Conservation (phyloP, 1,140 invertebrate species). For the Bradysia coprophila region DNA sequence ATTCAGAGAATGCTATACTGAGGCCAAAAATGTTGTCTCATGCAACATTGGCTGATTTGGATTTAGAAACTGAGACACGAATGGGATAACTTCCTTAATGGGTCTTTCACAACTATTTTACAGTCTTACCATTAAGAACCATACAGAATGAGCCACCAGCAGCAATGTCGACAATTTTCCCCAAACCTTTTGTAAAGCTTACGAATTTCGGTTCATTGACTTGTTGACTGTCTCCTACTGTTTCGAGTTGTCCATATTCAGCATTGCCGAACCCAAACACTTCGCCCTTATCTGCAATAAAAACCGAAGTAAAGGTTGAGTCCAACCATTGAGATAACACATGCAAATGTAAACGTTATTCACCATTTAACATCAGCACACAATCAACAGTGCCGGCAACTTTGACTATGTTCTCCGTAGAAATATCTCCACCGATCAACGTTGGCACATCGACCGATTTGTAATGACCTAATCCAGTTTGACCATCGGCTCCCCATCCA, state of each 20-base stretch:
- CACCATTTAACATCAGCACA: conserved; percentile 76
- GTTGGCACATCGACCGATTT: conserved; percentile 35
- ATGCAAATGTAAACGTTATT: not conserved
- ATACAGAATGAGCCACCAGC: conserved; percentile 76
- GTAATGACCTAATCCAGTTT: conserved; percentile 69
- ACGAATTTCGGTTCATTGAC: conserved; percentile 50
- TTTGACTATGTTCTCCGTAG: conserved; percentile 63
- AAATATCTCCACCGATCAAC: conserved; percentile 61
- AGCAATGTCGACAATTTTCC: conserved; percentile 64
- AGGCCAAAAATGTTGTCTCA: no score
- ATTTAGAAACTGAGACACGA: no score
- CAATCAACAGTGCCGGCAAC: conserved; percentile 67
- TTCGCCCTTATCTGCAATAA: conserved; percentile 59
- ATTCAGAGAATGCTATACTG: no score
- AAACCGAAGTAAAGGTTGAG: not conserved
- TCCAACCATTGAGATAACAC: not conserved
- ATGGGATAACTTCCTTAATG: no score
- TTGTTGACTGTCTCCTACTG: conserved; percentile 27
- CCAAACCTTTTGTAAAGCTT: conserved; percentile 36
- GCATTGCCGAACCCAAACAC: conserved; percentile 96
- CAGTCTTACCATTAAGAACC: conserved; percentile 49
- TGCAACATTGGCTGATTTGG: no score
- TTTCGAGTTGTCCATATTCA: conserved; percentile 73
- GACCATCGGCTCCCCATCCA: conserved; percentile 90
- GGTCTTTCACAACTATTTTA: no score